A percentile compares a stretch with the other conserved stretches of the same genome.
phyloP scores from a whole-genome alignment of 2,888 invertebrate species.

The Pomacea canaliculata region DNA sequence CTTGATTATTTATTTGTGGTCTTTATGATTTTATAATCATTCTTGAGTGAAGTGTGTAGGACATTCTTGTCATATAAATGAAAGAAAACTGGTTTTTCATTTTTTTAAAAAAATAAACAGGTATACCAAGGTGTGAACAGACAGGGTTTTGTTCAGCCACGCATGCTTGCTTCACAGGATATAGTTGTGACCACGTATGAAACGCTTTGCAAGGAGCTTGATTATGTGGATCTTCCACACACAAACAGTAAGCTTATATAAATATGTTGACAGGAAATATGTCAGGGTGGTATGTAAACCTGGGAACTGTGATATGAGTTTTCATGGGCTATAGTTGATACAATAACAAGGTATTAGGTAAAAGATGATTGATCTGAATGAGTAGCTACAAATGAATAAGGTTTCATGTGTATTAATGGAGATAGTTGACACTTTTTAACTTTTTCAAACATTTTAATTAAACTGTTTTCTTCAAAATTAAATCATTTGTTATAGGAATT shows the following conservation, averaged over 20 bases:
- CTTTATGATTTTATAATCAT: not conserved
- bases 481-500: not conserved
- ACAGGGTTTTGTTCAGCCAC: constrained; percentile 76
- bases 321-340: too few relatives aligned
- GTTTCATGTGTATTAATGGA: too few relatives aligned
- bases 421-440: too few relatives aligned
- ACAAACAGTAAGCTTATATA: constrained; percentile 66
- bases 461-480: too few relatives aligned
- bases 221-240: constrained; percentile 74
- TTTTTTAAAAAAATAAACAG: constrained; percentile 41
- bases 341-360: too few relatives aligned
- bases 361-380: too few relatives aligned
- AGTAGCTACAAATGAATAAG: too few relatives aligned
- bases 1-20: not conserved
- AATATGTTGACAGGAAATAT: not conserved
- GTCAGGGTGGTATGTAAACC: too few relatives aligned
- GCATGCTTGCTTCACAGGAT: constrained; percentile 77
- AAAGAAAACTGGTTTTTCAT: not conserved
- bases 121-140: constrained; percentile 72
- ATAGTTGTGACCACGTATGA: constrained; percentile 81
- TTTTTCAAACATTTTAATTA: too few relatives aligned
- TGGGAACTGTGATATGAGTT: too few relatives aligned
- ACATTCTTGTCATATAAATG: too few relatives aligned
- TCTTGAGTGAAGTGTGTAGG: too few relatives aligned
- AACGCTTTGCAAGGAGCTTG: constrained; percentile 76